Evolutionary conservation across 2,888 invertebrate species (phyloP).

Genomic region (Cryptosula pallasiana): DNA sequence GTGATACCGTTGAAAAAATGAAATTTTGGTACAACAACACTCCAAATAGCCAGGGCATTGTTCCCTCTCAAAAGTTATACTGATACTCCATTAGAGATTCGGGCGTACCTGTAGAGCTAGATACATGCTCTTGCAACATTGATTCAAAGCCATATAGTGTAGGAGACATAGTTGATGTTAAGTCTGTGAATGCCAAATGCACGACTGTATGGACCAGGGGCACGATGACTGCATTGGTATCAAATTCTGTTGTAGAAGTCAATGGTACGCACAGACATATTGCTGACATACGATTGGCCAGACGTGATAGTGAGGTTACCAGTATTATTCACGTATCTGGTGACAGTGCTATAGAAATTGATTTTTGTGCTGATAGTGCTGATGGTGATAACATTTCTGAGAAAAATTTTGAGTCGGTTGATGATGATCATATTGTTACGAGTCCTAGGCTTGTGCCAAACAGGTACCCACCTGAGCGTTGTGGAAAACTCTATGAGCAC

Average conservation of each 20-base stretch:
- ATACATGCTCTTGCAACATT: background rate
- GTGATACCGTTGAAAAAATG: background rate
- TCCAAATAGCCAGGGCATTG: background rate
- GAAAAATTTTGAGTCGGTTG: too few relatives aligned
- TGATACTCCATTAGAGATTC: background rate
- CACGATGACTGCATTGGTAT: background rate
- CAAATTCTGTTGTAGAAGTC: background rate
- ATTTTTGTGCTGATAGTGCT: background rate
- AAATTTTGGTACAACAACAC: conserved; percentile 26
- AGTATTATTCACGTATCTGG: background rate
- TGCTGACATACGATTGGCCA: background rate
- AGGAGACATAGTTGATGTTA: background rate
- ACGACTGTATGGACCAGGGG: background rate
- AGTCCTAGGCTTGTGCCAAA: too few relatives aligned
- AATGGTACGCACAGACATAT: background rate
- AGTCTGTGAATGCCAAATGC: background rate
- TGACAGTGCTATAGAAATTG: background rate
- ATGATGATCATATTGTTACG: too few relatives aligned
- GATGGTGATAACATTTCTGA: background rate
- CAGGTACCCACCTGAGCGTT: too few relatives aligned
- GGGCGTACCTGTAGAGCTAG: background rate
- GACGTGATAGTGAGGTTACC: background rate
- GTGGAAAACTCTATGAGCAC: too few relatives aligned
- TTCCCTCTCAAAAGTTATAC: background rate
- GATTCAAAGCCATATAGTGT: background rate